Evolutionary conservation across 2,113 vertebrate genomes (phyloP).

Genomic region (Phoenicopterus ruber): DNA sequence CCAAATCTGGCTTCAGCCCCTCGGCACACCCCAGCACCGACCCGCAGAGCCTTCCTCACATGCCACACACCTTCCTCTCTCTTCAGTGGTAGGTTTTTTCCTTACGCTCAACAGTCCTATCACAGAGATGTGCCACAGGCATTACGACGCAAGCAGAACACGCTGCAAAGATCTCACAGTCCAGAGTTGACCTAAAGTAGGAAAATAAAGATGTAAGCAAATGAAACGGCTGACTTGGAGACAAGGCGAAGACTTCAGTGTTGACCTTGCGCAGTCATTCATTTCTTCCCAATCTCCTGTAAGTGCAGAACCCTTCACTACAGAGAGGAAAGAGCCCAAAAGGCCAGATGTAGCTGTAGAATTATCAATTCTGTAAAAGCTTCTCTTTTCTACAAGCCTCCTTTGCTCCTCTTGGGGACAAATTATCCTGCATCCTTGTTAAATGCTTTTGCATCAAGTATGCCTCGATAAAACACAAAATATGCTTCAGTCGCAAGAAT

Average conservation of each 20-base stretch:
- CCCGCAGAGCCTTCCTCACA: fast-evolving
- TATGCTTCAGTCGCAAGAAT: neutral
- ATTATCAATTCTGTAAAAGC: neutral
- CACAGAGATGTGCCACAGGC: neutral
- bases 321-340: neutral
- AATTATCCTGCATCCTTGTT: neutral
- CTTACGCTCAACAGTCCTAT: fast-evolving
- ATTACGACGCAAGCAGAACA: neutral
- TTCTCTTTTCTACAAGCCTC: neutral
- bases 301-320: neutral
- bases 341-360: neutral
- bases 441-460: conserved; percentile 1
- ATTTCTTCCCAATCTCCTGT: neutral
- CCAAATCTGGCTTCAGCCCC: neutral
- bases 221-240: neutral
- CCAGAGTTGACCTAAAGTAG: neutral
- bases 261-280: neutral
- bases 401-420: neutral
- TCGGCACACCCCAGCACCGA: neutral
- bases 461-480: neutral
- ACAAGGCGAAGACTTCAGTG: neutral
- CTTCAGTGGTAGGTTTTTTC: fast-evolving
- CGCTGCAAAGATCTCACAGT: neutral
- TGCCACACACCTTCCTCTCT: neutral
- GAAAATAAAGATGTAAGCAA: neutral